These are phyloP conservation scores for Fratercula arctica DNA, from an alignment of 2,797 vertebrate genomes.

Conservation along the genomic window DNA sequence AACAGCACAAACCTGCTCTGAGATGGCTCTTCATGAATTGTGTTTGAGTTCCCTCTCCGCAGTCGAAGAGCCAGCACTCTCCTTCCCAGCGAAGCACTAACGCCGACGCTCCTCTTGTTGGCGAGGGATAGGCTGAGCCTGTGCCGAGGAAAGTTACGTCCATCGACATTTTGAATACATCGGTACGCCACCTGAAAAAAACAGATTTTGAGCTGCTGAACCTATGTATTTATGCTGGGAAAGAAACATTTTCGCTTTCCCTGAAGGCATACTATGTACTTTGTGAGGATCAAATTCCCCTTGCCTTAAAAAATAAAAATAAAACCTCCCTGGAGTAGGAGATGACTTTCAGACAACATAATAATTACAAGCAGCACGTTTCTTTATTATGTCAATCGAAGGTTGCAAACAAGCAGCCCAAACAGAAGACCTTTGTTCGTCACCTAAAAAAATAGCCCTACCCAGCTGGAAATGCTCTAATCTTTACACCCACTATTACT, in stretches of 20 bases:
- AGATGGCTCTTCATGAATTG: constrained; percentile 91
- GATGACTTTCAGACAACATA: background rate
- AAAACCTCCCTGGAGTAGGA: background rate
- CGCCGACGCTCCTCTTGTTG: constrained; percentile 86
- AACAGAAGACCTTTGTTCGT: accelerated
- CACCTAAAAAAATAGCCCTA: background rate
- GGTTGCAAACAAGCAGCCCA: background rate
- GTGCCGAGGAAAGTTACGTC: constrained; percentile 93
- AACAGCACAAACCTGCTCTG: constrained; percentile 78
- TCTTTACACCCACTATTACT: background rate
- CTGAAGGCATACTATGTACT: background rate
- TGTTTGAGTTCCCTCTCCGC: constrained; percentile 93
- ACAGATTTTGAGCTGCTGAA: background rate
- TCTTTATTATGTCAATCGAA: background rate
- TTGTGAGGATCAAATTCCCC: background rate
- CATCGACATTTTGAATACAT: constrained; percentile 79
- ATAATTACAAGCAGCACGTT: background rate
- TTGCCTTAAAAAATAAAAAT: background rate
- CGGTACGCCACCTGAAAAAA: background rate
- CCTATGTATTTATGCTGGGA: accelerated
- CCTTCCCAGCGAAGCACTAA: constrained; percentile 87
- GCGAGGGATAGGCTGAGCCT: constrained; percentile 89
- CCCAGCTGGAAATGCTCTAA: accelerated
- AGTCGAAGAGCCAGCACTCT: constrained; percentile 95
- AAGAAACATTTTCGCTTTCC: background rate